Base-by-base conservation (phyloP, 2,113 vertebrate species). In the Recurvirostra avosetta region DNA sequence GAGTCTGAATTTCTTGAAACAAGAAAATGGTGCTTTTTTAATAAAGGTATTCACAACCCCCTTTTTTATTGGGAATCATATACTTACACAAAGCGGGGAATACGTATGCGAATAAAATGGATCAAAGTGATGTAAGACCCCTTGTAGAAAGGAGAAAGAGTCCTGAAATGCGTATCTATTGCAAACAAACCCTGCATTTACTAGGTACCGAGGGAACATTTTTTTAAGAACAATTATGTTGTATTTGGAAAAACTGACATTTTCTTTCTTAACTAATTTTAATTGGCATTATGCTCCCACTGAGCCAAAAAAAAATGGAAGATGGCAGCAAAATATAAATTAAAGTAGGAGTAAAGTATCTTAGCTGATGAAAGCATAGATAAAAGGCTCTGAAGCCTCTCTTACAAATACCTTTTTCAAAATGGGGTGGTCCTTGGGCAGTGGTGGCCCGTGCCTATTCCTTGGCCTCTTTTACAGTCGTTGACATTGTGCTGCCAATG, bases 201-300 rank as follows among this genome's bases (percentile, higher is more conserved):
- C 49, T 63, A 77, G 85, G 50, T 95, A 90, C 19, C 17, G 56
- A 84, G 62, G n/a, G 41, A 94, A 86, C 49, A 36, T 10, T 56
- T 87, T 93, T 97, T 92, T 2, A 90, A 92, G 61, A 94, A 93
- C 66, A 82, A 91, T 90, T 84, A 91, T 43, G 5, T 53, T 78
- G 75, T 49, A 55, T 71, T 95, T 92, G 89, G 77, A 93, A 96
- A 96, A 93, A 29, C 11, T 56, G 67, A 84, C 52, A 72, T 95
- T 96, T 96, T 93, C 74, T 94, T 75, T 92, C 72, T 92, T 80
- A 92, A 86, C 56, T 93, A 79, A 94, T 94, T 97, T 96, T 90
- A 93, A 96, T 93, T 90, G 75, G 91, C 72, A 56, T 72, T 92
- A 71, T 86, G 75, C 38, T 91, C 56, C 61, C 55, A 66, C 66